Evolutionary conservation across 2,797 vertebrate species (phyloP), one percentile per base, ranked within the genome.

Genomic region (Pseudochirops cupreus): DNA sequence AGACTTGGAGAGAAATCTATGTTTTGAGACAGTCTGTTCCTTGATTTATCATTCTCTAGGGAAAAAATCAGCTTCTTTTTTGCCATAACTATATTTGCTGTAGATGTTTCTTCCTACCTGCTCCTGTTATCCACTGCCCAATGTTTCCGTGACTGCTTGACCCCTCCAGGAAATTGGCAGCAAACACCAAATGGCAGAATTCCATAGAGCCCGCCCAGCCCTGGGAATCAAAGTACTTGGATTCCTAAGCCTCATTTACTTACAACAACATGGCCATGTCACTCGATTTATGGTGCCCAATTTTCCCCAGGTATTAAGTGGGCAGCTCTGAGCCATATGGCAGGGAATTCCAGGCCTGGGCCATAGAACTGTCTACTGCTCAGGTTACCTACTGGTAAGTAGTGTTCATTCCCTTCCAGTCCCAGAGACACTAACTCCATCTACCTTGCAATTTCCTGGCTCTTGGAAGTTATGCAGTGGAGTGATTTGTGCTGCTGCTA

Each of bases 221-320:
- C 39, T 46, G 74, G 74, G 74, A 87, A 87, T 87, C 39, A 46
- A 50, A 87, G 39, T 87, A 24, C 74, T 87, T 24, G 24, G 74
- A 87, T 87, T 50, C 74, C 74, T 87, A 50, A 87, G 74, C 74
- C 74, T 87, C 74, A 50, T 87, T 87, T 87, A 50, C 74, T 87
- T 87, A 87, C 74, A 87, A 46, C 67, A 82, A 87, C 74, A 87
- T 87, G 74, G 74, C 74, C 39, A 24, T 50, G 74, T 87, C 74
- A 50, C 21, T 50, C 39, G 3, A 24, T 87, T 87, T 87, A 87
- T 87, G 39, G 74, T 87, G 74, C 39, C 74, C 74, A 87, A 50
- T 50, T 87, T 87, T 87, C 74, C 74, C 74, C 74, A 87, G 74
- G 74, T 87, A 87, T 46, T 87, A 87, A 87, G 74, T 87, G 39